phyloP scores from a whole-genome alignment of 2,113 vertebrate species.

The Engystomops pustulosus region DNA sequence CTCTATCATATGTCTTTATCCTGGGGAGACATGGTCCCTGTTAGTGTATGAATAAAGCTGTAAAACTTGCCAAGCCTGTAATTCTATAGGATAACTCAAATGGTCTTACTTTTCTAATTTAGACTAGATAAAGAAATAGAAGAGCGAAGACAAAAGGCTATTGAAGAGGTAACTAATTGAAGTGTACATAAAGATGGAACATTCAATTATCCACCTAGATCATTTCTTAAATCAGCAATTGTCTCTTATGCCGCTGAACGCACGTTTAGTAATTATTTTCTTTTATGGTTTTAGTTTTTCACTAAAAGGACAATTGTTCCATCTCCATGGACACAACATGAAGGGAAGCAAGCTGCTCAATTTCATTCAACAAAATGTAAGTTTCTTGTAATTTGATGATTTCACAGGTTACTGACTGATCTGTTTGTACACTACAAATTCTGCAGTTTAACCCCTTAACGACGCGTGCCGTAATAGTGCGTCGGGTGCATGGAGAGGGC shows the following conservation, averaged over 20 bases:
- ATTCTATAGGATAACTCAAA: too few relatives aligned
- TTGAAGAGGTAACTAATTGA: constrained; percentile 86
- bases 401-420: background rate
- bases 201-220: background rate
- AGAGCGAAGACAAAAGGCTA: constrained; percentile 92
- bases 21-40: too few relatives aligned
- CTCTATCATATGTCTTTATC: too few relatives aligned
- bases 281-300: constrained; percentile 82
- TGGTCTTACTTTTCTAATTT: constrained; percentile 60
- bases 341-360: constrained; percentile 76
- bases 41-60: too few relatives aligned
- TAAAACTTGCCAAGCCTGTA: background rate
- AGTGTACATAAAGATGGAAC: background rate
- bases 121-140: constrained; percentile 92
- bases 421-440: too few relatives aligned
- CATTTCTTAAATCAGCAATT: too few relatives aligned
- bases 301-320: constrained; percentile 92
- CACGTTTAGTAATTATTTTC: background rate
- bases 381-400: too few relatives aligned
- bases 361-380: constrained; percentile 79
- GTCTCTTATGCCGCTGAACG: background rate
- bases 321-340: constrained; percentile 89
- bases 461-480: too few relatives aligned
- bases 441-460: too few relatives aligned
- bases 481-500: too few relatives aligned